phyloP scores from a whole-genome alignment of 1,140 invertebrate species.

The Monochamus saltuarius region DNA sequence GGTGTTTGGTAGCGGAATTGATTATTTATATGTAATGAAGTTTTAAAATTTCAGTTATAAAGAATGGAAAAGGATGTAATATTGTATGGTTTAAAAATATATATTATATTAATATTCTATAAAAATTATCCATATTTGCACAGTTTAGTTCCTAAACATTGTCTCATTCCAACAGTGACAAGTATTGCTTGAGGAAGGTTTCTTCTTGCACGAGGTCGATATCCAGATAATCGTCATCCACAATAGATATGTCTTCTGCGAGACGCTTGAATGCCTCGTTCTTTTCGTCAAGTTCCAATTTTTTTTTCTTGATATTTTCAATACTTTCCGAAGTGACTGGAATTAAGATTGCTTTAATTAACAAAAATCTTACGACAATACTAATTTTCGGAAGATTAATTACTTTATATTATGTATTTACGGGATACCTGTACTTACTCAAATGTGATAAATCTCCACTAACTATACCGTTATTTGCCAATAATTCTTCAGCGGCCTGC shows the following conservation, averaged over 20 bases:
- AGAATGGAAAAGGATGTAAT: background rate
- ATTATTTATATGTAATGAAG: constrained; percentile 33
- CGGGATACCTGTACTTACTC: constrained; percentile 12
- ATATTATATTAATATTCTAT: background rate
- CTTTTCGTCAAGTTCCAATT: constrained; percentile 46
- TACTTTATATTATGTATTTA: constrained; percentile 15
- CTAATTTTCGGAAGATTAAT: constrained; percentile 7
- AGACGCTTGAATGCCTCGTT: constrained; percentile 59
- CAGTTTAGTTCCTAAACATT: constrained; percentile 1
- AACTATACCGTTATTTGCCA: constrained; percentile 48
- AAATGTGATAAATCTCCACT: constrained; percentile 35
- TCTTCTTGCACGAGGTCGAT: constrained; percentile 61
- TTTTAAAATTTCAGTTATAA: background rate
- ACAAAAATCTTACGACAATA: no score
- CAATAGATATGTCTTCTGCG: constrained; percentile 57
- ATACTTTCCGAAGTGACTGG: constrained; percentile 30
- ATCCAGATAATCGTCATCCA: constrained; percentile 65
- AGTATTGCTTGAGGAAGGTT: constrained; percentile 61
- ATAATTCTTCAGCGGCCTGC: constrained; percentile 59
- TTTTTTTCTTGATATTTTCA: constrained; percentile 27
- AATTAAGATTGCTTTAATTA: constrained; percentile 11
- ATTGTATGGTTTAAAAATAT: constrained; percentile 1
- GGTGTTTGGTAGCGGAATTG: constrained; percentile 39
- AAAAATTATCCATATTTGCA: background rate
- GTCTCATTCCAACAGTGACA: constrained; percentile 53